phyloP scores from a whole-genome alignment of 2,888 invertebrate genomes.

The Eucriotettix oculatus region DNA sequence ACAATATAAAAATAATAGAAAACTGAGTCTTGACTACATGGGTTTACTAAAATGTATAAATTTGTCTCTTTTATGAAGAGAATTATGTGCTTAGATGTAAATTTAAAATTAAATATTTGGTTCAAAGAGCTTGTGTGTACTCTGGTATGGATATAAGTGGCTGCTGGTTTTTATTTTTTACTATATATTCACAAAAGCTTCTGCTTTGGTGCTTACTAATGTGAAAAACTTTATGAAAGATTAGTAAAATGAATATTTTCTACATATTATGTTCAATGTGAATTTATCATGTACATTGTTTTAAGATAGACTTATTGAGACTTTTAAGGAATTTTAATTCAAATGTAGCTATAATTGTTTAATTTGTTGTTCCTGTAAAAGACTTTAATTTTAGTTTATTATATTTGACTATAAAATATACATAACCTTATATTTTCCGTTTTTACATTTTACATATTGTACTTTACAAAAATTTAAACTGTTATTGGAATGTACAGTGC shows the following conservation, averaged over 20 bases:
- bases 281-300: too few species aligned
- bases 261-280: too few species aligned
- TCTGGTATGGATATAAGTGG: not conserved
- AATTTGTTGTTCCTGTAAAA: too few species aligned
- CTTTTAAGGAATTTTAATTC: too few species aligned
- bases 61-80: too few species aligned
- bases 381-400: not conserved
- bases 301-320: too few species aligned
- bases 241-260: not conserved
- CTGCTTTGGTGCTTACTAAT: slow-evolving; percentile 9
- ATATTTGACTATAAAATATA: not conserved
- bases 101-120: not conserved
- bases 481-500: not conserved
- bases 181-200: slow-evolving; percentile 6
- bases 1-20: not conserved
- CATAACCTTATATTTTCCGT: not conserved
- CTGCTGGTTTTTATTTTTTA: slow-evolving; percentile 2
- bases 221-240: not conserved
- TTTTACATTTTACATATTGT: not conserved
- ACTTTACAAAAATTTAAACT: not conserved
- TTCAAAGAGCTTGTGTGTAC: not conserved
- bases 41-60: too few species aligned
- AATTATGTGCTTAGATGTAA: too few species aligned
- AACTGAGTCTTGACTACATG: not conserved
- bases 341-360: too few species aligned